Conservation (phyloP, 64 coral and sea anemone species). For the Pocillopora verrucosa region DNA sequence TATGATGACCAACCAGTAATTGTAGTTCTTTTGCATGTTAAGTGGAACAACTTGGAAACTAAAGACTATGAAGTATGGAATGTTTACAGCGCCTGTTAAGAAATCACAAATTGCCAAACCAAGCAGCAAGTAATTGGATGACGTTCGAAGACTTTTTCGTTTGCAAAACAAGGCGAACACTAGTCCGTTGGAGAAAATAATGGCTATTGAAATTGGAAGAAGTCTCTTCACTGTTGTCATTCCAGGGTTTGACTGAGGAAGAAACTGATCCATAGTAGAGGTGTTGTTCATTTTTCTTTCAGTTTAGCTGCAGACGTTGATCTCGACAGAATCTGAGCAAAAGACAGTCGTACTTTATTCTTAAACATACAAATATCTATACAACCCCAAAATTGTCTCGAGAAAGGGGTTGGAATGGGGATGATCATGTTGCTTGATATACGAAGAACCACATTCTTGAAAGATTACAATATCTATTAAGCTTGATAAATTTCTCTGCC, state of each 20-base stretch:
- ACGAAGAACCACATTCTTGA: too few species aligned
- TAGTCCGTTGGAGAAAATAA: conserved; percentile 58
- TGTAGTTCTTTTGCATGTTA: not conserved
- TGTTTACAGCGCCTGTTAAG: conserved; percentile 60
- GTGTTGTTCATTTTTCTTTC: conserved; percentile 15
- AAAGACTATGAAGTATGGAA: conserved; percentile 44
- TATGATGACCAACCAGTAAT: not conserved
- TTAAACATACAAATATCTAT: too few species aligned
- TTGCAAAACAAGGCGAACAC: conserved; percentile 66
- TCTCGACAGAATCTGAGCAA: not conserved
- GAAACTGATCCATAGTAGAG: not conserved
- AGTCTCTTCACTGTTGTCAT: not conserved
- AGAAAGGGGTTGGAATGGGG: too few species aligned
- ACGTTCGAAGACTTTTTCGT: conserved; percentile 35
- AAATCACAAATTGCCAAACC: conserved; percentile 76
- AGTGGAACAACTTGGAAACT: not conserved
- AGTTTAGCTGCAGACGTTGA: not conserved
- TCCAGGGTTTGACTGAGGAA: not conserved
- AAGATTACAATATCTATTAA: too few species aligned
- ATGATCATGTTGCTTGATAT: too few species aligned
- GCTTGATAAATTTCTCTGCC: too few species aligned
- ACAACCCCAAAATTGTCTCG: too few species aligned
- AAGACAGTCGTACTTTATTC: not conserved
- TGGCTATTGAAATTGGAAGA: conserved; percentile 51
- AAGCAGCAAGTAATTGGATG: conserved; percentile 68